A percentile compares a stretch with the other conserved stretches of the same genome.
Evolutionary conservation across 2,797 vertebrate genomes (phyloP).

Genomic region (Enoplosus armatus): DNA sequence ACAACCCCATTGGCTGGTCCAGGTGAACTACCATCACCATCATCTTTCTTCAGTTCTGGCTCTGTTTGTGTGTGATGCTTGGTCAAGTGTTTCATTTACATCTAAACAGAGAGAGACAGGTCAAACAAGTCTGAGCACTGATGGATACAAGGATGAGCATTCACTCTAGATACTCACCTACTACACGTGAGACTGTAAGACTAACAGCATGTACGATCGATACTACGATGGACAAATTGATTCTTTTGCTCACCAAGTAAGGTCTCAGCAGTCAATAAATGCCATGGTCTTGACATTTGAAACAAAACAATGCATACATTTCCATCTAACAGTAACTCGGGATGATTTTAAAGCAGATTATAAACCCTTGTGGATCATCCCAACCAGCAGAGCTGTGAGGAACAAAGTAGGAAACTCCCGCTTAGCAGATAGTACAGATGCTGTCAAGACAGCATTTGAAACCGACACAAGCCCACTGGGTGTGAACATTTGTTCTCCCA

Average conservation of each 20-base stretch:
- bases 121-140: background rate
- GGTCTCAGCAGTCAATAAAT: background rate
- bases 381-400: background rate
- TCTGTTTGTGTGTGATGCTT: background rate
- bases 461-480: constrained; percentile 14
- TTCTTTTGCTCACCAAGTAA: background rate
- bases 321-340: background rate
- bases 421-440: constrained; percentile 14
- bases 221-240: background rate
- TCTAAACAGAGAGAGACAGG: constrained; percentile 1
- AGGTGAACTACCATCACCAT: background rate
- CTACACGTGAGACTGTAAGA: background rate
- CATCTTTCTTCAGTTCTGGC: background rate
- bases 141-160: constrained; percentile 6
- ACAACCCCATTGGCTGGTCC: background rate
- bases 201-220: background rate
- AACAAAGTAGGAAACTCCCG: constrained; percentile 1
- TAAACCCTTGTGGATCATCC: background rate
- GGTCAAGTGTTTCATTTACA: constrained; percentile 6
- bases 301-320: constrained; percentile 1
- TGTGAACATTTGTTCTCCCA: constrained; percentile 38
- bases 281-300: constrained; percentile 2
- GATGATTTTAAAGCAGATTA: background rate
- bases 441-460: constrained; percentile 12
- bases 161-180: background rate